Conservation (phyloP, 2,113 vertebrate genomes). For the Columba livia region DNA sequence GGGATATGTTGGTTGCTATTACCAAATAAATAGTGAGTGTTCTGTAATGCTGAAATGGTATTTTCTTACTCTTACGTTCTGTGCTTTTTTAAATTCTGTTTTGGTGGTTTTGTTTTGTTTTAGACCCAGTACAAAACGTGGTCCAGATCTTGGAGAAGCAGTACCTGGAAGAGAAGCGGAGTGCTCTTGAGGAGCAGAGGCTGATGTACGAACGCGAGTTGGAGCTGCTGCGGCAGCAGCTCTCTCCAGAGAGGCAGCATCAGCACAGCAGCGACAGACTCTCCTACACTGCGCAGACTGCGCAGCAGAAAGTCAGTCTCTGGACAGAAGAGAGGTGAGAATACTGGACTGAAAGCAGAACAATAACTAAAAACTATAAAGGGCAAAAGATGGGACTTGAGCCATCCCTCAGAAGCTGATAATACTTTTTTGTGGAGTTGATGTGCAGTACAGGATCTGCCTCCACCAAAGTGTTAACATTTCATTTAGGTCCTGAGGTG, state of each 20-base stretch:
- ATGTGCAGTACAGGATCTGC: not conserved
- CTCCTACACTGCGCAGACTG: constrained; percentile 80
- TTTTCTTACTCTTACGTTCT: not conserved
- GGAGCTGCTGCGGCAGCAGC: constrained; percentile 91
- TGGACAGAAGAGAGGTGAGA: constrained; percentile 95
- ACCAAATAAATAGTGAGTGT: not conserved
- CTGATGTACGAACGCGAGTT: constrained; percentile 94
- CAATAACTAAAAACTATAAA: not conserved
- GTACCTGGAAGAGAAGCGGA: constrained; percentile 94
- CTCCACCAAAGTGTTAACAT: rapidly evolving
- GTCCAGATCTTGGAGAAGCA: constrained; percentile 96
- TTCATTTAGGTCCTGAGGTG: not conserved
- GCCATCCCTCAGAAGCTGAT: not conserved
- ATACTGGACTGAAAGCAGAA: not conserved
- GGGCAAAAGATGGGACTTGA: not conserved
- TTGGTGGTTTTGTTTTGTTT: not conserved
- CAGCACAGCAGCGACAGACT: constrained; percentile 84
- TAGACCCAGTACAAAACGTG: constrained; percentile 95
- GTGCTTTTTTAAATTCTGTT: not conserved
- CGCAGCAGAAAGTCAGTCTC: constrained; percentile 87
- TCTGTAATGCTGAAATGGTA: not conserved
- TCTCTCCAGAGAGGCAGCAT: constrained; percentile 87
- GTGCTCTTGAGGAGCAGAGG: constrained; percentile 94
- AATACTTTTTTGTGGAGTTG: not conserved
- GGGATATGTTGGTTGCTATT: not conserved